Conservation (phyloP, 2,797 vertebrate genomes). For the Vultur gryphus region DNA sequence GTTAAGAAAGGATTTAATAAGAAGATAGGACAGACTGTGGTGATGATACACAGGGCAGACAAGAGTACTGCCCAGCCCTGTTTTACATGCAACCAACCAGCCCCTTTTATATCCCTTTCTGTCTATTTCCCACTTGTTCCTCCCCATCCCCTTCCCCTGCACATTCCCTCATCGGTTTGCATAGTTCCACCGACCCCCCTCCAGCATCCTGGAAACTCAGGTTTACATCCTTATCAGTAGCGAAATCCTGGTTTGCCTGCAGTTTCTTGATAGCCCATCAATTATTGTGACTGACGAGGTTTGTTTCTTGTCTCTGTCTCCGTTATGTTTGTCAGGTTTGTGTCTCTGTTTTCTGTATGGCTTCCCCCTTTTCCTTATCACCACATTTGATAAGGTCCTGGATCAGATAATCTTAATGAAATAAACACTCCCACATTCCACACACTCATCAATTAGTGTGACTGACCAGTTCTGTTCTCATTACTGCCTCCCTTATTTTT, state of each 20-base stretch:
- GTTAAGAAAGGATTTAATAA: not conserved
- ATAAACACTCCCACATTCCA: not conserved
- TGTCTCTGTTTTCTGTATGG: not conserved
- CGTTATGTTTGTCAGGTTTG: not conserved
- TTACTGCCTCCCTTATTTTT: not conserved
- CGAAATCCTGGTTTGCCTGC: not conserved
- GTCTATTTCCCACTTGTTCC: not conserved
- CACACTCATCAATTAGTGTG: not conserved
- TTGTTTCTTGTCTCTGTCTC: not conserved
- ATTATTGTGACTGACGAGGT: not conserved
- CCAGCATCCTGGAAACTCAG: not conserved
- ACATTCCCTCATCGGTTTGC: not conserved
- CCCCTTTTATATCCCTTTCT: not conserved
- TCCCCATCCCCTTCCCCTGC: not conserved
- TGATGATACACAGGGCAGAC: not conserved
- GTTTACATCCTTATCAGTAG: not conserved
- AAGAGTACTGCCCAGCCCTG: accelerated
- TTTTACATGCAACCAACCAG: not conserved
- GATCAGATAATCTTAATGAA: not conserved
- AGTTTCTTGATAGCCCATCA: not conserved
- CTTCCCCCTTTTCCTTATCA: not conserved
- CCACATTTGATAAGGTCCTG: not conserved
- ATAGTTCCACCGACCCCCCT: not conserved
- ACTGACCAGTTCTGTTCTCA: not conserved
- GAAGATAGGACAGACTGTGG: not conserved